These are phyloP conservation scores for Hycleus cichorii DNA, from an alignment of 1,140 invertebrate species.

Conservation along the genomic window DNA sequence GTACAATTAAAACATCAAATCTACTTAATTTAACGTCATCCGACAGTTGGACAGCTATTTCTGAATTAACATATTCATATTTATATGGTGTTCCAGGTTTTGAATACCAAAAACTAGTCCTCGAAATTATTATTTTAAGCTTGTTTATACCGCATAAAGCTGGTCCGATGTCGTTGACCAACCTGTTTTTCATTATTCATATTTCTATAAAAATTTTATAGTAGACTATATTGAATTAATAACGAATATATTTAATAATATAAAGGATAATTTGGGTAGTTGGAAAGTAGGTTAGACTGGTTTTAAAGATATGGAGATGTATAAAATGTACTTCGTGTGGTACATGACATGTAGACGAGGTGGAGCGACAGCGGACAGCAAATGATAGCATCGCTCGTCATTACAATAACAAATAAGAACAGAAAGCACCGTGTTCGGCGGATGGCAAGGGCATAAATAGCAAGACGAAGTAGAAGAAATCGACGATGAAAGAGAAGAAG, in stretches of 20 bases:
- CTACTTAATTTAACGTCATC: constrained; percentile 21
- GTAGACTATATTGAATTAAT: too few relatives aligned
- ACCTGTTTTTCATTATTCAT: constrained; percentile 8
- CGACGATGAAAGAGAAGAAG: too few relatives aligned
- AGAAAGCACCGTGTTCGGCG: constrained; percentile 25
- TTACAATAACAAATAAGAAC: constrained; percentile 39
- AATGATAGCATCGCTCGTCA: constrained; percentile 34
- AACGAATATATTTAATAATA: too few relatives aligned
- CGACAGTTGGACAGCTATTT: constrained; percentile 21
- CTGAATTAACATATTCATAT: constrained; percentile 23
- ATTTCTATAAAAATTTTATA: neutral
- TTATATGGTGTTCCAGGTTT: constrained; percentile 15
- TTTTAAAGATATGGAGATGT: constrained; percentile 26
- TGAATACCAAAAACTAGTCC: constrained; percentile 12
- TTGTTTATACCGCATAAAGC: constrained; percentile 10
- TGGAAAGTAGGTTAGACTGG: constrained; percentile 10
- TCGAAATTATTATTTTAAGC: constrained; percentile 11
- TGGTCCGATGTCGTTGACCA: constrained; percentile 12
- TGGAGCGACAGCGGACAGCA: constrained; percentile 27
- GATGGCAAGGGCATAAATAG: constrained; percentile 30
- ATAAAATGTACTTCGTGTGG: constrained; percentile 21
- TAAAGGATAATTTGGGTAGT: too few relatives aligned
- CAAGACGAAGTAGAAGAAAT: neutral
- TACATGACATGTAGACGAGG: constrained; percentile 31
- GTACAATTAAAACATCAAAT: constrained; percentile 26